Evolutionary conservation across 2,113 vertebrate species (phyloP).

Genomic region (Phrynocephalus versicolor): DNA sequence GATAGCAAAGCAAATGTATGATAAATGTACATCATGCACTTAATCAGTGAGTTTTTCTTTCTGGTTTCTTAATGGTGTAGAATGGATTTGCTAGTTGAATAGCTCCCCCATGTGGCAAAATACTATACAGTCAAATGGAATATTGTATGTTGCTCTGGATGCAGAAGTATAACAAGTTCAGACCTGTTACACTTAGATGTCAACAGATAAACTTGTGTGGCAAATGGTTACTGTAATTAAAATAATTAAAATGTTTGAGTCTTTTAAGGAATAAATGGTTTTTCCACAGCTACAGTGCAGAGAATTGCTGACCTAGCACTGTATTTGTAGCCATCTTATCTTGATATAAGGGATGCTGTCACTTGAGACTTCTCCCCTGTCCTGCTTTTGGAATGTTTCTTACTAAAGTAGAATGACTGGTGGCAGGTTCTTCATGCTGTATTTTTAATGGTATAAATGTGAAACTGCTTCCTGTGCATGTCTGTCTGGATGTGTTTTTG

Average conservation of each 20-base stretch:
- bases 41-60: neutral
- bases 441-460: conserved; percentile 30
- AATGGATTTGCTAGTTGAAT: neutral
- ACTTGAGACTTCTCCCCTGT: neutral
- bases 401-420: conserved; percentile 5
- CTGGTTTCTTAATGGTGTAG: neutral
- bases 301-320: neutral
- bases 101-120: conserved; percentile 9
- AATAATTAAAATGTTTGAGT: neutral
- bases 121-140: neutral
- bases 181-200: neutral
- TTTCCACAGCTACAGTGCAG: neutral
- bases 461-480: conserved; percentile 35
- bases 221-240: neutral
- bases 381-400: conserved; percentile 4
- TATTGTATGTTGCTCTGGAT: neutral
- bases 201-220: neutral
- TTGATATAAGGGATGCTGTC: neutral
- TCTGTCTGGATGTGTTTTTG: conserved; percentile 27
- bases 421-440: conserved; percentile 18
- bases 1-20: neutral
- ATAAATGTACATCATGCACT: neutral
- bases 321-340: neutral
- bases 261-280: neutral
- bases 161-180: no score